Conservation (phyloP, 1,140 invertebrate genomes). For the Portunus trituberculatus region DNA sequence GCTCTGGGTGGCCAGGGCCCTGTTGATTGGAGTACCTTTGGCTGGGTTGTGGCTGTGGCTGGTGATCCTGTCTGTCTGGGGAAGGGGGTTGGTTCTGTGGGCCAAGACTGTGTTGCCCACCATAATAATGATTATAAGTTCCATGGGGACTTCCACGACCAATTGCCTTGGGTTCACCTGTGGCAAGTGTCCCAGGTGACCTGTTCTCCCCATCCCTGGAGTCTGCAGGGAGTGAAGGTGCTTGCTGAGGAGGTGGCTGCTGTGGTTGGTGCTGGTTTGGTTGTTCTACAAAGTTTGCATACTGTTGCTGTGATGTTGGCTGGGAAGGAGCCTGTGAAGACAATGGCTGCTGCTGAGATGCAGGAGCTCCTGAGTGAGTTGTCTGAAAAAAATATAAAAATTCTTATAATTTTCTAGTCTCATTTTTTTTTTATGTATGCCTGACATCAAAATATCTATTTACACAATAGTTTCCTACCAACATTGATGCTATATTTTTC, state of each 20-base stretch:
- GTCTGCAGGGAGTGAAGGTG: constrained; percentile 13
- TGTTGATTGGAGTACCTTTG: constrained; percentile 52
- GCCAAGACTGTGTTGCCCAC: constrained; percentile 35
- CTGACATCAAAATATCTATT: too few species aligned
- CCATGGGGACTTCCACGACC: constrained; percentile 46
- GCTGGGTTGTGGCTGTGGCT: neutral
- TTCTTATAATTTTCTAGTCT: neutral
- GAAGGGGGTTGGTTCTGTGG: constrained; percentile 52
- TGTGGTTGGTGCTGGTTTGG: constrained; percentile 33
- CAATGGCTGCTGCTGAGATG: constrained; percentile 34
- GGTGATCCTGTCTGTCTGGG: constrained; percentile 56
- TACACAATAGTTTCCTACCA: too few species aligned
- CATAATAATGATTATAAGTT: constrained; percentile 64
- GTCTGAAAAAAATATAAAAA: constrained; percentile 17
- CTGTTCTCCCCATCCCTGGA: constrained; percentile 59
- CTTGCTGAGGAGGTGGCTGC: neutral
- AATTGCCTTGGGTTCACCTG: constrained; percentile 39
- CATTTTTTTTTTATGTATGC: too few species aligned
- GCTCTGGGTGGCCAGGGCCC: constrained; percentile 37
- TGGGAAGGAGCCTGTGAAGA: constrained; percentile 49
- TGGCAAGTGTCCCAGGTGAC: constrained; percentile 33
- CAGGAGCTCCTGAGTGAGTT: neutral
- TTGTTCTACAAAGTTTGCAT: constrained; percentile 34
- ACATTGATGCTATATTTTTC: too few species aligned
- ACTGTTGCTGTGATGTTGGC: constrained; percentile 48